Conservation (phyloP, 1,140 invertebrate genomes). For the Acyrthosiphon pisum region DNA sequence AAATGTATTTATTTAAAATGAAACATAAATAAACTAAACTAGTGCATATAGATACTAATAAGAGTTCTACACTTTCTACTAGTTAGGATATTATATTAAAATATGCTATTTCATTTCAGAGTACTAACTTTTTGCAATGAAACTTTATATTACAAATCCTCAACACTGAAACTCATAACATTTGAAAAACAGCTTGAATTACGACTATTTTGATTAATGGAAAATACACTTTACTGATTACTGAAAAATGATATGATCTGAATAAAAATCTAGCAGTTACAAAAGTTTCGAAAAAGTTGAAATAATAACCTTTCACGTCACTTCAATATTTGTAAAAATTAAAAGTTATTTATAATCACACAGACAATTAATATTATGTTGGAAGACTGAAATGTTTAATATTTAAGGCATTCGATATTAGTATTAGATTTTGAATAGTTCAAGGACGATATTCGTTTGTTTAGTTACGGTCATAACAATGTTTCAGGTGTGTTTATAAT, state of each 20-base stretch:
- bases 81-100: background rate
- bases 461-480: too few relatives aligned
- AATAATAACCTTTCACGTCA: background rate
- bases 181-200: background rate
- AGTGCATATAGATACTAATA: background rate
- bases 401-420: background rate
- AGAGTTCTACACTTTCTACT: background rate
- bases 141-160: background rate
- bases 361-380: background rate
- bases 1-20: background rate
- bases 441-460: too few relatives aligned
- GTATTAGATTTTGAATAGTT: background rate
- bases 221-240: background rate
- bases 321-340: background rate
- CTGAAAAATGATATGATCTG: background rate
- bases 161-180: background rate
- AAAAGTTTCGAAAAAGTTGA: background rate
- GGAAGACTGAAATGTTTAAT: too few relatives aligned
- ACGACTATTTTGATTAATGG: background rate
- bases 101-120: background rate
- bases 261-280: background rate
- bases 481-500: too few relatives aligned
- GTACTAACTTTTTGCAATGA: background rate
- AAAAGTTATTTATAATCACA: background rate
- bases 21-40: background rate